Conservation (phyloP, 2,888 invertebrate genomes). For the Cephus nigrinus region DNA sequence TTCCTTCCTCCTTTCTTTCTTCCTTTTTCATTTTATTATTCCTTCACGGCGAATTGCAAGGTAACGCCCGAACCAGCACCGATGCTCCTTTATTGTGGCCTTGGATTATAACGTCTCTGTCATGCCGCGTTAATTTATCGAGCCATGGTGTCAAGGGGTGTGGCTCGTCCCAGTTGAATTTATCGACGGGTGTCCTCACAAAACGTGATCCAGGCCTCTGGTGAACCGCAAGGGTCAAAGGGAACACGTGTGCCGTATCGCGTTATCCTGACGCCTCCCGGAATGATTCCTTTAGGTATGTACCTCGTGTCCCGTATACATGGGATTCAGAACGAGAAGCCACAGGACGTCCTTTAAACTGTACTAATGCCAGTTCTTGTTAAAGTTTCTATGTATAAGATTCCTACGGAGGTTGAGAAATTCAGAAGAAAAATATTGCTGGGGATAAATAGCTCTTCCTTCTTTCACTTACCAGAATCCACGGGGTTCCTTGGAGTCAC, state of each 20-base stretch:
- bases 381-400: neutral
- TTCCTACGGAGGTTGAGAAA: neutral
- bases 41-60: slow-evolving; percentile 35
- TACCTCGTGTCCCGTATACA: neutral
- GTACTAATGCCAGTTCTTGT: neutral
- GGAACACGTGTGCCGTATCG: slow-evolving; percentile 38
- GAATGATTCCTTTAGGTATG: neutral
- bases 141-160: slow-evolving; percentile 14
- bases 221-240: slow-evolving; percentile 40
- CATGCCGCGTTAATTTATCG: slow-evolving; percentile 55
- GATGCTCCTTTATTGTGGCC: slow-evolving; percentile 17
- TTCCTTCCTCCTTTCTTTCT: slow-evolving; percentile 6
- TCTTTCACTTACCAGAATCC: neutral
- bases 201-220: slow-evolving; percentile 31
- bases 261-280: neutral
- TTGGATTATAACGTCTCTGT: slow-evolving; percentile 57
- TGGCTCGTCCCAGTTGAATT: slow-evolving; percentile 35
- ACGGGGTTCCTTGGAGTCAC: neutral
- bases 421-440: neutral
- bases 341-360: neutral
- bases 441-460: neutral
- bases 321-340: neutral
- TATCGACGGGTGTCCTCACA: slow-evolving; percentile 47
- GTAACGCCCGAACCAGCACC: slow-evolving; percentile 29
- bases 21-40: slow-evolving; percentile 1